These are phyloP conservation scores for Rhyacophila evoluta DNA, from an alignment of 2,888 invertebrate species.

Conservation along the genomic window DNA sequence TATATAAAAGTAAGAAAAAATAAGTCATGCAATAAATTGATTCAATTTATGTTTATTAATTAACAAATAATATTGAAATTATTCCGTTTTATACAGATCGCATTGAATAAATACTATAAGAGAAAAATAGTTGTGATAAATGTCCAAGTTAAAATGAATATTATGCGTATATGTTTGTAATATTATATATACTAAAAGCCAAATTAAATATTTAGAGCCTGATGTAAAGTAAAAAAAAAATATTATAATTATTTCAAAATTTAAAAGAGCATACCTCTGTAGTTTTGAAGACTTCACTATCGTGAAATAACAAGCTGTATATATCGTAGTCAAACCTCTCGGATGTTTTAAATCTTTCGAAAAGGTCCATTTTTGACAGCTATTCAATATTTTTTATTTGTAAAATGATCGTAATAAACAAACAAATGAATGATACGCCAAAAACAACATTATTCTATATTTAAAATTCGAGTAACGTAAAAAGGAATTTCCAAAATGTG, in stretches of 20 bases:
- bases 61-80: too few species aligned
- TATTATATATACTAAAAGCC: too few species aligned
- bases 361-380: slow-evolving; percentile 10
- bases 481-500: background rate
- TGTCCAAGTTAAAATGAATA: too few species aligned
- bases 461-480: background rate
- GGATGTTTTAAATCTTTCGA: background rate
- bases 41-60: too few species aligned
- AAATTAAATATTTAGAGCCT: too few species aligned
- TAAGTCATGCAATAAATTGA: too few species aligned
- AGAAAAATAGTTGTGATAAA: too few species aligned
- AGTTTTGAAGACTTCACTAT: slow-evolving; percentile 28
- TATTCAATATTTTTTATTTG: background rate
- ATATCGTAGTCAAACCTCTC: slow-evolving; percentile 7
- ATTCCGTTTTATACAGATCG: too few species aligned
- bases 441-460: background rate
- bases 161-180: too few species aligned
- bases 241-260: background rate
- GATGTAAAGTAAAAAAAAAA: too few species aligned
- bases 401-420: background rate
- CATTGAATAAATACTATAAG: too few species aligned
- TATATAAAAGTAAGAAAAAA: too few species aligned
- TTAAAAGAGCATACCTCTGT: slow-evolving; percentile 13
- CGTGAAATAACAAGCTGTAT: slow-evolving; percentile 26
- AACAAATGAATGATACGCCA: background rate